Conservation (phyloP, 2,888 invertebrate species). For the Platycnemis pennipes region DNA sequence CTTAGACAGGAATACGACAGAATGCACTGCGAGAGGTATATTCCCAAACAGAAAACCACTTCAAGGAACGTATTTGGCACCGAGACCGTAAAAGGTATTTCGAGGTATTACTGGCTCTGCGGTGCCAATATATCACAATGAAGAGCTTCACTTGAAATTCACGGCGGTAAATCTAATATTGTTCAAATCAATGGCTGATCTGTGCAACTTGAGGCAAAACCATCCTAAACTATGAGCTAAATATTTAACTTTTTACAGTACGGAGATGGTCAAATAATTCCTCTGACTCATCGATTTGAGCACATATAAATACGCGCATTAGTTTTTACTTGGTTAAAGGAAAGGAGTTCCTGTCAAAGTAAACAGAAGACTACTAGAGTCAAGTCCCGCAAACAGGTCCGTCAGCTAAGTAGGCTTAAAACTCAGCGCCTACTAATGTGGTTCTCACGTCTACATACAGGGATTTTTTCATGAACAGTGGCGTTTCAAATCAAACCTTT, state of each 20-base stretch:
- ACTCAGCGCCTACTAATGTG: no score
- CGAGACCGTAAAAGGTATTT: not conserved
- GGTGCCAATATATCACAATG: not conserved
- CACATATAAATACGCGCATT: no score
- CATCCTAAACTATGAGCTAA: not conserved
- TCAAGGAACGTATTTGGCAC: not conserved
- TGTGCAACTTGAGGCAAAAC: not conserved
- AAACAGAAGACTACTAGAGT: no score
- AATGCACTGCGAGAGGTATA: not conserved
- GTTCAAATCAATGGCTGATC: not conserved
- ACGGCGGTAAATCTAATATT: not conserved
- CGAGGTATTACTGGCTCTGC: not conserved
- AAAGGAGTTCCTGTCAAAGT: no score
- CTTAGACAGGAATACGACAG: not conserved
- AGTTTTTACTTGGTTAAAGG: no score
- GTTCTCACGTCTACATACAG: no score
- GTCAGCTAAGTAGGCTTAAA: no score
- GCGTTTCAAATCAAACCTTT: no score
- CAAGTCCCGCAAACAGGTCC: no score
- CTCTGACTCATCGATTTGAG: no score
- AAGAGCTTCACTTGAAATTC: not conserved
- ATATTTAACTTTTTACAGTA: no score
- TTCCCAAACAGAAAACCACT: not conserved
- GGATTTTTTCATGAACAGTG: no score
- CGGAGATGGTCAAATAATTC: not conserved